phyloP scores from a whole-genome alignment of 2,888 invertebrate genomes.

The Hydropsyche betteni region DNA sequence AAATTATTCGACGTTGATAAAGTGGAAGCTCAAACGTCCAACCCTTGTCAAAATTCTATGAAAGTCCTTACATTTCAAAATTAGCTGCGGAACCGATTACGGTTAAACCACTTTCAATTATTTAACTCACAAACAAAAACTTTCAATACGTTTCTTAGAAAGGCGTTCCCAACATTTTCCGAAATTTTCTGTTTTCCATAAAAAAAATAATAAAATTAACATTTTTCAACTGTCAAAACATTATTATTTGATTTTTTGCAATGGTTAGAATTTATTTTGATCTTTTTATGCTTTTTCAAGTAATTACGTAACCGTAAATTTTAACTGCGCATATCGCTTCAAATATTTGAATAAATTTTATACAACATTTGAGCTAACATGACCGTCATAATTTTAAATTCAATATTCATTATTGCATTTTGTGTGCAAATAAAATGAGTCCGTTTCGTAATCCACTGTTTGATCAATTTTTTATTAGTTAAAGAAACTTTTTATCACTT shows the following conservation, averaged over 20 bases:
- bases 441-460: no score
- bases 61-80: slow-evolving; percentile 37
- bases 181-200: no score
- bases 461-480: no score
- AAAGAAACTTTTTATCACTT: no score
- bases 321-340: background rate
- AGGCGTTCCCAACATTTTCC: background rate
- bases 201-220: no score
- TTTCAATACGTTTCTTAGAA: background rate
- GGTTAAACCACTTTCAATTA: slow-evolving; percentile 1
- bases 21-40: slow-evolving; percentile 42
- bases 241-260: no score
- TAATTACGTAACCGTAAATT: background rate
- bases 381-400: no score
- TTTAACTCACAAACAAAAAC: background rate
- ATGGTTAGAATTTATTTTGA: background rate
- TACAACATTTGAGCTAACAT: no score
- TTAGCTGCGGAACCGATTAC: slow-evolving; percentile 16
- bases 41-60: slow-evolving; percentile 47
- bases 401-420: no score
- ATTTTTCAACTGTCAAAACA: no score
- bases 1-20: slow-evolving; percentile 37
- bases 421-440: no score
- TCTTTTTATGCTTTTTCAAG: background rate
- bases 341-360: no score